These are phyloP conservation scores for Montifringilla adamsi DNA, from an alignment of 2,113 vertebrate genomes.

Conservation along the genomic window DNA sequence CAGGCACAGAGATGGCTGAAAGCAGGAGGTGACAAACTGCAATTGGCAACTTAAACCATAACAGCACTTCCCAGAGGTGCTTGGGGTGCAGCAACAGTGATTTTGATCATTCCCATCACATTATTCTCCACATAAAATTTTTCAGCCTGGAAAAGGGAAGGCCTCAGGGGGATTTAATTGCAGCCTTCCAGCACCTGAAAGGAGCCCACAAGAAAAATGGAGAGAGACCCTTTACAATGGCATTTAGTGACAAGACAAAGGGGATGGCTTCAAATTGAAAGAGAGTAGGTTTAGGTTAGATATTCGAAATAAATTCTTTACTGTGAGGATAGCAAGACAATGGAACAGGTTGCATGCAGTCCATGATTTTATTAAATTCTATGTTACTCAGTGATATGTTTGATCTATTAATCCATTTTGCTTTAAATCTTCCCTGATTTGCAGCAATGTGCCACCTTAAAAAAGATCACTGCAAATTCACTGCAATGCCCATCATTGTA, in stretches of 20 bases:
- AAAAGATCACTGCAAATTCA: not conserved
- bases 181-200: not conserved
- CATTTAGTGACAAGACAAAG: not conserved
- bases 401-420: not conserved
- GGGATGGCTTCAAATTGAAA: not conserved
- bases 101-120: not conserved
- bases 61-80: not conserved
- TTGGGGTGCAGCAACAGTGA: not conserved
- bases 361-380: not conserved
- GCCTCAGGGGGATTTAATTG: not conserved
- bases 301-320: not conserved
- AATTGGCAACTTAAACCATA: not conserved
- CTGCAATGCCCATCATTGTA: not conserved
- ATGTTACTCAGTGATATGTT: not conserved
- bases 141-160: not conserved
- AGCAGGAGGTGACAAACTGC: not conserved
- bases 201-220: not conserved
- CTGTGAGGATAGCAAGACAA: not conserved
- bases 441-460: not conserved
- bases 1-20: not conserved
- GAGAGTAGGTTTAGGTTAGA: not conserved
- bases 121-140: not conserved
- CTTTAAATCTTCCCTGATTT: not conserved
- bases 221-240: not conserved
- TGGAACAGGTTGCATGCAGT: not conserved